Conservation (phyloP, 2,113 vertebrate species). For the Xiphias gladius region DNA sequence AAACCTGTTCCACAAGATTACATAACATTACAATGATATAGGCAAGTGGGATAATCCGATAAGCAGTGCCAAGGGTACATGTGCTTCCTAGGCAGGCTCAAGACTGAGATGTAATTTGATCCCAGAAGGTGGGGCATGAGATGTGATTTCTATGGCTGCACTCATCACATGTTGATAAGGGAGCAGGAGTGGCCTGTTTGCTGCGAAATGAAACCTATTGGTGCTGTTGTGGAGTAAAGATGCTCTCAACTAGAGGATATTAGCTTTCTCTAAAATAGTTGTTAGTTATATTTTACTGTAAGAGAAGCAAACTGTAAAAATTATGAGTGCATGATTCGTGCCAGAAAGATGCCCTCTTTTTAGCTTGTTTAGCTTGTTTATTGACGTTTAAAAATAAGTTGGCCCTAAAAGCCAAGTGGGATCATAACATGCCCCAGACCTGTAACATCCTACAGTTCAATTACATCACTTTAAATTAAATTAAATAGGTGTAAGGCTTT, state of each 20-base stretch:
- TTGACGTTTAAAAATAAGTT: background rate
- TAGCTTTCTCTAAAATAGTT: background rate
- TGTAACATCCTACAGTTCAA: background rate
- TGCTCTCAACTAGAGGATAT: background rate
- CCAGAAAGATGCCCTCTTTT: background rate
- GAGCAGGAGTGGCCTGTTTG: slow-evolving; percentile 40
- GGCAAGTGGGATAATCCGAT: slow-evolving; percentile 61
- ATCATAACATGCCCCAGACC: background rate
- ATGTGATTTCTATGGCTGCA: slow-evolving; percentile 26
- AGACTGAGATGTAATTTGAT: slow-evolving; percentile 62
- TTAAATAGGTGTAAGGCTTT: background rate
- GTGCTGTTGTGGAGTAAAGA: slow-evolving; percentile 6
- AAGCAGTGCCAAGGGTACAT: slow-evolving; percentile 50
- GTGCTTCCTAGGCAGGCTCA: slow-evolving; percentile 42
- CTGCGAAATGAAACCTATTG: slow-evolving; percentile 74
- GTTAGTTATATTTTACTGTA: background rate
- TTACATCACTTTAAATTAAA: background rate
- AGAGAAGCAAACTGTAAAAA: background rate
- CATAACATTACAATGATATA: slow-evolving; percentile 60
- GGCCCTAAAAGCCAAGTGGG: background rate
- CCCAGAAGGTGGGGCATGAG: slow-evolving; percentile 41
- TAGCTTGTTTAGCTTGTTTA: background rate
- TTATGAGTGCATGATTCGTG: too few relatives aligned
- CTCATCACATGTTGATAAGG: slow-evolving; percentile 36
- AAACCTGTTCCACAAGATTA: slow-evolving; percentile 59